Percentiles rank a stretch among this genome's conserved stretches.
These are phyloP conservation scores for Callocephalon fimbriatum DNA, from an alignment of 2,113 vertebrate genomes.

Conservation along the genomic window DNA sequence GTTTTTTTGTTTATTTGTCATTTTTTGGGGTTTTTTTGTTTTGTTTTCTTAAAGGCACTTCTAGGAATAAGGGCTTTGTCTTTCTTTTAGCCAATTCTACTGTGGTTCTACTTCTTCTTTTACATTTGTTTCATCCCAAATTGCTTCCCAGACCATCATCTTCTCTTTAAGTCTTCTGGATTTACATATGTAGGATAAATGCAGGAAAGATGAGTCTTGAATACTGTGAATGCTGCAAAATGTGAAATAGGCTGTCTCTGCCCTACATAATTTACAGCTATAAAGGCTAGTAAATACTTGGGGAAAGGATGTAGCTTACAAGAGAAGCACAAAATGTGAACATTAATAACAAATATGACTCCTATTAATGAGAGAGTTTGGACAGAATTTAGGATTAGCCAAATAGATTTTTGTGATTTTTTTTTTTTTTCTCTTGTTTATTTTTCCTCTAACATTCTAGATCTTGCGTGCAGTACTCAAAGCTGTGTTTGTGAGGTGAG, in stretches of 20 bases:
- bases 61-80: background rate
- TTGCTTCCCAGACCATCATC: background rate
- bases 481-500: background rate
- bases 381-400: background rate
- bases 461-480: background rate
- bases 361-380: background rate
- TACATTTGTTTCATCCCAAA: background rate
- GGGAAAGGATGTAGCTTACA: background rate
- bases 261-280: background rate
- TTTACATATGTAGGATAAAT: background rate
- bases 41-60: background rate
- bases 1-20: background rate
- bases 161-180: background rate
- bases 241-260: background rate
- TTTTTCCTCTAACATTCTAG: background rate
- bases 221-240: background rate
- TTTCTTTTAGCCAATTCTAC: background rate
- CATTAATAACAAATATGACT: background rate
- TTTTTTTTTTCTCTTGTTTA: background rate
- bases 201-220: background rate
- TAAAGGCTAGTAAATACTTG: background rate
- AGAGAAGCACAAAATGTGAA: background rate
- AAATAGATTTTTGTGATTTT: background rate
- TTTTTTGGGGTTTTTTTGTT: background rate
- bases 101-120: background rate